Base-by-base conservation (phyloP, 2,797 vertebrate species). In the Telmatherina bonti region DNA sequence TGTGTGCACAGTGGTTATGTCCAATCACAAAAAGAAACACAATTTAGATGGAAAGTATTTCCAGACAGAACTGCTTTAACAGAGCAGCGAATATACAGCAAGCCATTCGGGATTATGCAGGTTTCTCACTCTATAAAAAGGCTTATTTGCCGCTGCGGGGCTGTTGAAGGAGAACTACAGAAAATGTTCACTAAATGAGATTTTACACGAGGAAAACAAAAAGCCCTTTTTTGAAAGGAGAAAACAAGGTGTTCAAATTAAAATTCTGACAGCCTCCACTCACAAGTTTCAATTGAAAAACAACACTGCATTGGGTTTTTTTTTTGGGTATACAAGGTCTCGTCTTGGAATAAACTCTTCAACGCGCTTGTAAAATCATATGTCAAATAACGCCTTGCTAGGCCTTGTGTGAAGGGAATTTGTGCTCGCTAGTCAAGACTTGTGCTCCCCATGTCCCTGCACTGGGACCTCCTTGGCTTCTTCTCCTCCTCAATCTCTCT, bases 401-500 rank as follows among this genome's bases (percentile, higher is more conserved):
- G 62, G 26, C 66, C 68, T 82, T 1, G 63, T 78, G 79, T 72
- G 77, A 72, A 51, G 72, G 71, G 85, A 82, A 76, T 61, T 78
- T 79, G 54, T 22, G 60, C 75, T 78, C 45, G 75, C 77, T 54
- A 24, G 73, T 62, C 31, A 0, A 80, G 75, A 20, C 71, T 60
- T 18, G 0, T 73, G 74, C 76, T 88, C 84, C 88, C 74, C 11
- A 3, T 22, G 18, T 83, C 88, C 84, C 91, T 66, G 83, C 79
- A 67, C 70, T 3, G 88, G 84, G 90, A 86, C 74, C 30, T 1
- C 12, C 67, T 70, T 5, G 68, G 65, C 78, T 88, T 78, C 85
- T 82, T 74, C 78, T 78, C 64, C 81, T 78, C 67, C 81, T 84
- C 76, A 7, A 7, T 71, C 74, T 87, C 70, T 57, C 68, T 52